These are phyloP conservation scores for Gymnodraco acuticeps DNA, from an alignment of 2,797 vertebrate species.

Conservation along the genomic window DNA sequence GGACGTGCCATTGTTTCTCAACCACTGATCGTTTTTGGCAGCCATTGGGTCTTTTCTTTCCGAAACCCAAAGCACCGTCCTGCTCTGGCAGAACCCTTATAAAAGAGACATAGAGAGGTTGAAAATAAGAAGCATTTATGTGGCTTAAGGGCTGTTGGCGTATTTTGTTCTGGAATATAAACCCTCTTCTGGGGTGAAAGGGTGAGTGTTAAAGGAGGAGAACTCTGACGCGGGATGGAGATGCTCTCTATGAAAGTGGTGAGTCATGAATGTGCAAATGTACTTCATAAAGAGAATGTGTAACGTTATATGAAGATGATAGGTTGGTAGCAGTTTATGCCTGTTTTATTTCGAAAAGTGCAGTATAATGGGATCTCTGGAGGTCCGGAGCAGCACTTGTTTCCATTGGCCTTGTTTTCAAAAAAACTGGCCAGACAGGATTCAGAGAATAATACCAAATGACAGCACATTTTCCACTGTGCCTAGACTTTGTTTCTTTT, in stretches of 20 bases:
- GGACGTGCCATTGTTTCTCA: slow-evolving; percentile 86
- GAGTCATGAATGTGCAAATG: slow-evolving; percentile 65
- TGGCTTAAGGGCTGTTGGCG: slow-evolving; percentile 76
- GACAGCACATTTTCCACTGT: slow-evolving; percentile 67
- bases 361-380: slow-evolving; percentile 51
- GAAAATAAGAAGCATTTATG: slow-evolving; percentile 85
- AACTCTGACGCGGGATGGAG: slow-evolving; percentile 61
- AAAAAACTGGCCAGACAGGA: slow-evolving; percentile 52
- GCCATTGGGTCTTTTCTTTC: slow-evolving; percentile 70
- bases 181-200: slow-evolving; percentile 64
- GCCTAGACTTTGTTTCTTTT: slow-evolving; percentile 32
- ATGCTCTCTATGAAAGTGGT: slow-evolving; percentile 67
- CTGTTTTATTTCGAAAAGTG: slow-evolving; percentile 62
- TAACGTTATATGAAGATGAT: slow-evolving; percentile 68
- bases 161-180: slow-evolving; percentile 68
- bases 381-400: slow-evolving; percentile 59
- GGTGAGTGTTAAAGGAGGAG: slow-evolving; percentile 63
- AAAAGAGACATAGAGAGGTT: slow-evolving; percentile 77
- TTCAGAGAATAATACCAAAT: slow-evolving; percentile 66
- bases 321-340: slow-evolving; percentile 47
- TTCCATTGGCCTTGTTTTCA: slow-evolving; percentile 62
- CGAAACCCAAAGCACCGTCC: slow-evolving; percentile 68
- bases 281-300: slow-evolving; percentile 55
- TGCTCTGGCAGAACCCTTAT: slow-evolving; percentile 74
- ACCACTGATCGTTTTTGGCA: slow-evolving; percentile 81